Evolutionary conservation across 2,113 vertebrate species (phyloP), one percentile per base, ranked within the genome.

Genomic region (Laticauda colubrina): DNA sequence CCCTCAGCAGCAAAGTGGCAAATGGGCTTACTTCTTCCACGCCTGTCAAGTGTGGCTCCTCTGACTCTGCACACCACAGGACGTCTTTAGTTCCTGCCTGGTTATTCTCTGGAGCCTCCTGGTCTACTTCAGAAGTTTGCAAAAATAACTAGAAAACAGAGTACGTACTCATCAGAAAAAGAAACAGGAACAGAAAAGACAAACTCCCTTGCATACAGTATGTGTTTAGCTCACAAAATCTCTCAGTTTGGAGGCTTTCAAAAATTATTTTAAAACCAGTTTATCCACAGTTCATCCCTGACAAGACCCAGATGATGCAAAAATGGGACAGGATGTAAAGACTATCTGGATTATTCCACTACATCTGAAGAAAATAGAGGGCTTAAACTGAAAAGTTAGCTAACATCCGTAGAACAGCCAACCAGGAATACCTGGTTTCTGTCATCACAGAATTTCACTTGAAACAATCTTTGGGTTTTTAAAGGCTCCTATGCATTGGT

Each of bases 11-110:
- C 11, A 34, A 7, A 0, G 87, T 4, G 8, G 5, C n/a, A 20
- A 3, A 12, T 15, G 45, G 85, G 61, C 96, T 96, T 96, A 98
- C 98, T 97, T 99, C 98, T 92, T 98, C 97, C 89, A 98, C 95
- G 34, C 97, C 97, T 2, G 96, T 91, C 61, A 93, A 11, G 0
- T 93, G 45, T 7, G 90, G 92, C 1, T 96, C 96, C 14, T 96
- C 93, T 4, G 3, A 1, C 1, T 95, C 93, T 8, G 18, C 2
- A 0, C 85, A 23, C 7, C 29, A 89, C 0, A 91, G 53, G 39
- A 69, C 0, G 3, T 95, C 64, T 87, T 88, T 90, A 48, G 81
- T 89, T 48, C 91, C 92, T 5, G 34, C 34, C 0, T 0, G 85
- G 14, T 81, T 95, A 57, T 4, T 90, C 91, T 64, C 57, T 85